These are phyloP conservation scores for Forbesichthys agassizii DNA, from an alignment of 2,113 vertebrate genomes.

Conservation along the genomic window DNA sequence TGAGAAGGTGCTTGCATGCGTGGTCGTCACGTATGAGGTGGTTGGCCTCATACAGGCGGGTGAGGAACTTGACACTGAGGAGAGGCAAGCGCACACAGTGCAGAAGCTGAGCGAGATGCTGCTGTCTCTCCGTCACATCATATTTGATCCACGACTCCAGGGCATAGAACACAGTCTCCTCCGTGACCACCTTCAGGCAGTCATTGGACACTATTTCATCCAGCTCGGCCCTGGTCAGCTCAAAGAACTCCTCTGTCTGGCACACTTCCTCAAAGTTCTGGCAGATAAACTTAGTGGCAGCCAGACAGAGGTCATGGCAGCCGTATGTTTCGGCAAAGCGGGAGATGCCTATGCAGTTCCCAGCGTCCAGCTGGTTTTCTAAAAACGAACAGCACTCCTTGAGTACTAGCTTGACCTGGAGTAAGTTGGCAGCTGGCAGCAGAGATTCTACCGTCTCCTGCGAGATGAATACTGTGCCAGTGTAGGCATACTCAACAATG, in stretches of 20 bases:
- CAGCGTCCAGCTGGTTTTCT: conserved; percentile 93
- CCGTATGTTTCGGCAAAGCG: conserved; percentile 98
- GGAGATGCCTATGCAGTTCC: conserved; percentile 97
- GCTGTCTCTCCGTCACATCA: conserved; percentile 91
- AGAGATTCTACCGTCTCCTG: conserved; percentile 97
- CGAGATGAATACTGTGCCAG: conserved; percentile 94
- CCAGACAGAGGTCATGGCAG: conserved; percentile 92
- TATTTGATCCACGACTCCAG: conserved; percentile 97
- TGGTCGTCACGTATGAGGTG: conserved; percentile 97
- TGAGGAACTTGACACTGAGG: conserved; percentile 97
- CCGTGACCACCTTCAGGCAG: conserved; percentile 93
- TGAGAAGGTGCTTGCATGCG: conserved; percentile 94
- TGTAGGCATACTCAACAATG: conserved; percentile 97
- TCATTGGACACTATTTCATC: conserved; percentile 97
- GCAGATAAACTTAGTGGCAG: conserved; percentile 94
- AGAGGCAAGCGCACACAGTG: conserved; percentile 93
- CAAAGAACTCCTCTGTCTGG: conserved; percentile 94
- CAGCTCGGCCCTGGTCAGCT: conserved; percentile 89
- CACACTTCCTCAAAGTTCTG: conserved; percentile 97
- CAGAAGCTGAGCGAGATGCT: conserved; percentile 90
- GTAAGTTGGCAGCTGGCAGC: conserved; percentile 95
- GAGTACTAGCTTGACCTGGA: conserved; percentile 94
- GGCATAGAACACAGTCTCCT: conserved; percentile 94
- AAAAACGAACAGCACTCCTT: conserved; percentile 97
- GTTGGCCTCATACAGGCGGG: conserved; percentile 95